Evolutionary conservation across 2,797 vertebrate species (phyloP), one percentile per base, ranked within the genome.

Genomic region (Smutsia gigantea): DNA sequence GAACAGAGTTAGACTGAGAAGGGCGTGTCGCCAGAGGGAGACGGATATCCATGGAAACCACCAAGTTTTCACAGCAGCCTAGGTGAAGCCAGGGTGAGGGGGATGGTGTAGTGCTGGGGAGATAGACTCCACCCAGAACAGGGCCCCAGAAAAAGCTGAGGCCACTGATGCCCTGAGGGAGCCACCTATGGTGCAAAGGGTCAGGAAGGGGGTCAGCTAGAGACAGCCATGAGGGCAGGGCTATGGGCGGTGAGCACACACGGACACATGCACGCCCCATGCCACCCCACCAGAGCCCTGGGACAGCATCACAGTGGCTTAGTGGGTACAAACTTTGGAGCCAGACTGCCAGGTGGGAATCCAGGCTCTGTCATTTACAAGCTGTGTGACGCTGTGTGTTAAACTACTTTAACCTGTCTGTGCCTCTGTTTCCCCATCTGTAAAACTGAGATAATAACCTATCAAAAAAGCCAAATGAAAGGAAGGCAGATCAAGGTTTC

Each of bases 1-100:
- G 98, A 98, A 98, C 97, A 97, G 98, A 98, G 98, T 98, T 98
- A 98, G 97, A 98, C 98, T 98, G 98, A 98, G 98, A 98, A 99
- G 98, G 99, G 99, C 96, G 99, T 98, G 99, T 98, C 98, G 1
- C 97, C 96, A 63, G 21, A 93, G 98, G 53, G 86, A 98, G 98
- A 95, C 96, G 63, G 75, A 97, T 97, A 98, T 97, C 98, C 98
- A 98, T 98, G 98, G 98, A 98, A 99, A 99, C 99, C 97, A 95
- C 96, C 98, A 98, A 98, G 98, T 98, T 98, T 97, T 95, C 97
- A 93, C 93, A 91, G 98, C 96, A 59, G 98, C 98, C 98, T 97
- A 98, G 98, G 98, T 98, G 98, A 98, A 98, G 98, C 94, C 93
- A 86, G 97, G 97, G 97, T 96, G 95, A 95, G 87, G 94, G 66